Evolutionary conservation across 92 coral and sea anemone species (phyloP).

Genomic region (Meandrina meandrites): DNA sequence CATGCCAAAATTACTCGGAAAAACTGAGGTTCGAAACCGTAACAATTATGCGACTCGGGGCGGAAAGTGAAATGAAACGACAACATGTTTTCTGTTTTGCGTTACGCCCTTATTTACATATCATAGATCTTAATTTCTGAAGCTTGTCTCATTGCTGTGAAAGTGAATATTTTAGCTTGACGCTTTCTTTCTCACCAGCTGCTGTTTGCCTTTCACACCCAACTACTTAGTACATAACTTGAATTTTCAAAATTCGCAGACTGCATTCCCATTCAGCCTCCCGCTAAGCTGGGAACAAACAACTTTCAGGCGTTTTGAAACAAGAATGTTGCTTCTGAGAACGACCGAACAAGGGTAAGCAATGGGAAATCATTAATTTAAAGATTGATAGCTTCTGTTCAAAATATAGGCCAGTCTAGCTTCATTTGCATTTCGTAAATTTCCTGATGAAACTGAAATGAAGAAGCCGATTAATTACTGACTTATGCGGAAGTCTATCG

Average conservation of each 20-base stretch:
- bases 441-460: neutral
- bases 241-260: constrained; percentile 15
- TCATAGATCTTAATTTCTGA: too few relatives aligned
- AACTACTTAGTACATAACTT: neutral
- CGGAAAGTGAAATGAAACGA: neutral
- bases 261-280: neutral
- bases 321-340: neutral
- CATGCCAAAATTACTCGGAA: neutral
- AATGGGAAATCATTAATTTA: neutral
- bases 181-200: neutral
- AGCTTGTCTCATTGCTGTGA: too few relatives aligned
- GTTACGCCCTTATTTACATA: neutral
- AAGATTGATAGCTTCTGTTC: neutral
- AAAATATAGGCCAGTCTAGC: neutral
- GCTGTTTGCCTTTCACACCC: constrained; percentile 1
- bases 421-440: neutral
- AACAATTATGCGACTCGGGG: neutral
- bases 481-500: neutral
- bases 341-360: neutral
- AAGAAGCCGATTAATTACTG: neutral
- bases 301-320: neutral
- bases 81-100: neutral
- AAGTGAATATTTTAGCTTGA: neutral
- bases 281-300: neutral
- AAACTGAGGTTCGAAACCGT: neutral